Conservation (phyloP, 2,113 vertebrate species). For the Pristiophorus japonicus region DNA sequence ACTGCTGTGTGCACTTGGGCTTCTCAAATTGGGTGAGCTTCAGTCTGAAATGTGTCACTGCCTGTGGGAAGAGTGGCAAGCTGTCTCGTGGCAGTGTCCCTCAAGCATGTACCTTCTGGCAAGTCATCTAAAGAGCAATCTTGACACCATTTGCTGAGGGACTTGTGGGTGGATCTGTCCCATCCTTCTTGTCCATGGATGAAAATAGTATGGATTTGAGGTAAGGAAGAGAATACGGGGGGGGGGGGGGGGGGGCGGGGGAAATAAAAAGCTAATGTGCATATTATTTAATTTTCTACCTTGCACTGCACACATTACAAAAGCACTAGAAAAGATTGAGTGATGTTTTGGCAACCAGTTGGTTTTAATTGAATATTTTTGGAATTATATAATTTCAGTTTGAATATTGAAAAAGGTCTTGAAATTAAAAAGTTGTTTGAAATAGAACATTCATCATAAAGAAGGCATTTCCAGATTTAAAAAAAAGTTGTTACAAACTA, state of each 20-base stretch:
- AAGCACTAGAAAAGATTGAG: not conserved
- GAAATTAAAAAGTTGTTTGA: not conserved
- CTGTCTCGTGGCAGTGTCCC: not conserved
- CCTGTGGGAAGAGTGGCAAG: not conserved
- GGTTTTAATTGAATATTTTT: not conserved
- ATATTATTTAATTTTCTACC: not conserved
- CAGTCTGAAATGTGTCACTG: not conserved
- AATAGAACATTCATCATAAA: not conserved
- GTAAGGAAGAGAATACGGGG: not conserved
- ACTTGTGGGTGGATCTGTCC: not conserved
- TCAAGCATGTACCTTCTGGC: conserved; percentile 8
- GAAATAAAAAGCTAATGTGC: not conserved
- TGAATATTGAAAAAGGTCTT: not conserved
- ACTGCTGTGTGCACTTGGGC: not conserved
- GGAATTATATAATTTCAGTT: not conserved
- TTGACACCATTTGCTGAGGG: not conserved
- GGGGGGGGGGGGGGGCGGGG: not conserved
- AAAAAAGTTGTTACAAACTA: not conserved
- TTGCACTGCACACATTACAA: not conserved
- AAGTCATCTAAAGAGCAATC: not conserved
- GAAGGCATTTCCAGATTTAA: not conserved
- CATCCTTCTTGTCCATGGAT: not conserved
- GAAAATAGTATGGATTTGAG: not conserved
- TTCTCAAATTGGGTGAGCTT: conserved; percentile 1
- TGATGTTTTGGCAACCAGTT: not conserved